Evolutionary conservation across 30 jellyfish, hydroid and myxozoan species (phyloP), one percentile per base, ranked within the genome.

Genomic region (Phacellophora camtschatica): DNA sequence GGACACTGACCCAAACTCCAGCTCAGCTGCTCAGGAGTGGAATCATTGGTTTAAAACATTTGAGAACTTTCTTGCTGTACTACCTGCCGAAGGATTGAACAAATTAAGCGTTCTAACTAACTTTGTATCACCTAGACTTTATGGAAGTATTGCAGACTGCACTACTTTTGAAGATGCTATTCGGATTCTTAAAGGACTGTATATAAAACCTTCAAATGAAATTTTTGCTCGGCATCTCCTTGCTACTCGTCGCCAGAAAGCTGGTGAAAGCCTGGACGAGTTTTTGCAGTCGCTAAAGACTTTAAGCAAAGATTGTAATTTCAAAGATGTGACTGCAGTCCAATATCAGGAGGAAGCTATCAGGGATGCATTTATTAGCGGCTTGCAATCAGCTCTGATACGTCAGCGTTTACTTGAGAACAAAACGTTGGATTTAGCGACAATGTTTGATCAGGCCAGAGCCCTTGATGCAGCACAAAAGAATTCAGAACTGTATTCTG

Each of bases 161-260:
- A 49, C 42, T 12, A 51, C 59, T 15, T 83, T 71, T 32, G 83
- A 89, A 62, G 59, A 34, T 39, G 92, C 92, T 34, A 89, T 83
- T 39, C 28, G 49, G 12, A 39, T 62, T 25, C 86, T 89, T 18
- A 45, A 89, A 77, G 72, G 82, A 9, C 50, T 77, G 53, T 77
- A 50, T 51, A 79, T 90, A 51, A 83, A 76, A 68, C 46, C 84
- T 27, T 51, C 82, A 34, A 90, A 84, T 65, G 95, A 70, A 66
- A 82, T 89, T 31, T 68, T 68, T 66, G 96, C 88, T 13, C 82
- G 97, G 5, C 96, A 82, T 68, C 43, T 51, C 16, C 59, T 90
- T 18, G 96, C 95, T 28, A 83, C 97, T 20, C 86, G 12, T 27
- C n/a, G n/a, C n/a, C n/a, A n/a, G n/a, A n/a, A n/a, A n/a, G n/a